phyloP scores from a whole-genome alignment of 2,113 vertebrate genomes.

The Tragelaphus buxtoni region DNA sequence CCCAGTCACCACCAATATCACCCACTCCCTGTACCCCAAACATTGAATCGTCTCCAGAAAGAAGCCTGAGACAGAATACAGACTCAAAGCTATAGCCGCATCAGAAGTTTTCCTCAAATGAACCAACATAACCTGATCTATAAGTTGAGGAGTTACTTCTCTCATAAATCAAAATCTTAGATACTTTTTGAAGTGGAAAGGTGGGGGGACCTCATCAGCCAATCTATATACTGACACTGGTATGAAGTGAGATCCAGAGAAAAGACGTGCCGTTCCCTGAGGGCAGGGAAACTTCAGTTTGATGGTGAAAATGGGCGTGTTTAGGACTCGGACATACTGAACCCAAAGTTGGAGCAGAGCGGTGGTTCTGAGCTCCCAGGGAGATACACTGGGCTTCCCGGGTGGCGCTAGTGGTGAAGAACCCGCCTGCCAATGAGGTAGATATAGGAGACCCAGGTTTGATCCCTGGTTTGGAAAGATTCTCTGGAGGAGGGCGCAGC shows the following conservation, averaged over 20 bases:
- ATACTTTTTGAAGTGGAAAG: constrained; percentile 7
- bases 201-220: neutral
- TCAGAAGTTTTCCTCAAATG: neutral
- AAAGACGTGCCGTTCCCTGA: neutral
- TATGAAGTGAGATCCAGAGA: neutral
- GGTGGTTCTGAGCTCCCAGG: neutral
- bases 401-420: neutral
- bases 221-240: neutral
- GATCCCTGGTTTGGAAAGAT: neutral
- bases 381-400: neutral
- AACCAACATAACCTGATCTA: neutral
- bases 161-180: neutral
- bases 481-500: neutral
- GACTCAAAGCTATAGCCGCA: neutral
- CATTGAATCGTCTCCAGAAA: neutral
- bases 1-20: neutral
- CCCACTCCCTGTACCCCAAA: neutral
- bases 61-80: neutral
- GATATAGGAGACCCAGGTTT: neutral
- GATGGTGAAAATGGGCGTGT: neutral
- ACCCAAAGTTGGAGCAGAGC: neutral
- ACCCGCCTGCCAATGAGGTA: neutral
- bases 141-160: neutral
- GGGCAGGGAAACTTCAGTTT: neutral
- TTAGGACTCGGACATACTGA: neutral